These are phyloP conservation scores for Podarcis siculus DNA, from an alignment of 2,797 vertebrate genomes.

Conservation along the genomic window DNA sequence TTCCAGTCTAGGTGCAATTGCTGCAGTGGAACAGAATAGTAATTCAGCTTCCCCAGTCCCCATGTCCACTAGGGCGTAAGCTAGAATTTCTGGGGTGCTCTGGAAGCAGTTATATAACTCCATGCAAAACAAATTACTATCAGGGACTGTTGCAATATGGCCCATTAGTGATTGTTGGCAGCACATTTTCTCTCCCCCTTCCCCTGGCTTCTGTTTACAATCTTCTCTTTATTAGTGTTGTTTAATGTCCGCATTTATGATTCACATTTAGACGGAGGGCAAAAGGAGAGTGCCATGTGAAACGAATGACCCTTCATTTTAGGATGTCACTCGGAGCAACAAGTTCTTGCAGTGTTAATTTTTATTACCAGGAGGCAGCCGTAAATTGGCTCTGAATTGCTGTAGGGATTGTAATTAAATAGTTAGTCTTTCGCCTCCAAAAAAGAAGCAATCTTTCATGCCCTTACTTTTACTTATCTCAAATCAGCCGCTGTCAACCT, in stretches of 20 bases:
- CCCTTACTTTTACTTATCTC: slow-evolving; percentile 79
- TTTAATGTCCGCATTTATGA: slow-evolving; percentile 62
- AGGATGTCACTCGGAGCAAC: slow-evolving; percentile 51
- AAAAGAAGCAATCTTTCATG: slow-evolving; percentile 79
- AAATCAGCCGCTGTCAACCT: slow-evolving; percentile 79
- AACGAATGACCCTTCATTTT: slow-evolving; percentile 51
- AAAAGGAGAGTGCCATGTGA: not conserved
- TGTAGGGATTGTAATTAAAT: slow-evolving; percentile 78
- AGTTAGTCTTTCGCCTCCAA: slow-evolving; percentile 80
- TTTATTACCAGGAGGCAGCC: slow-evolving; percentile 76
- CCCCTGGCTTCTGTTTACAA: not conserved
- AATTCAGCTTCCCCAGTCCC: not conserved
- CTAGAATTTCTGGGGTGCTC: not conserved
- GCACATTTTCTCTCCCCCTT: not conserved
- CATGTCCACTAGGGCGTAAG: not conserved
- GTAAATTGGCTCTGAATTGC: slow-evolving; percentile 76
- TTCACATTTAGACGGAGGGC: slow-evolving; percentile 45
- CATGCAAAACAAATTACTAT: not conserved
- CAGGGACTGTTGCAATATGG: not conserved
- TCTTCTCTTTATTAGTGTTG: slow-evolving; percentile 47
- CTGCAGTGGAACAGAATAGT: not conserved
- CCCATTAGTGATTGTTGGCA: not conserved
- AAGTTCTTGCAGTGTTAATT: slow-evolving; percentile 67
- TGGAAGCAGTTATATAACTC: not conserved
- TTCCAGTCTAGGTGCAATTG: not conserved